Evolutionary conservation across 2,113 vertebrate species (phyloP), one percentile per base, ranked within the genome.

Genomic region (Neodontobutis hainanensis): DNA sequence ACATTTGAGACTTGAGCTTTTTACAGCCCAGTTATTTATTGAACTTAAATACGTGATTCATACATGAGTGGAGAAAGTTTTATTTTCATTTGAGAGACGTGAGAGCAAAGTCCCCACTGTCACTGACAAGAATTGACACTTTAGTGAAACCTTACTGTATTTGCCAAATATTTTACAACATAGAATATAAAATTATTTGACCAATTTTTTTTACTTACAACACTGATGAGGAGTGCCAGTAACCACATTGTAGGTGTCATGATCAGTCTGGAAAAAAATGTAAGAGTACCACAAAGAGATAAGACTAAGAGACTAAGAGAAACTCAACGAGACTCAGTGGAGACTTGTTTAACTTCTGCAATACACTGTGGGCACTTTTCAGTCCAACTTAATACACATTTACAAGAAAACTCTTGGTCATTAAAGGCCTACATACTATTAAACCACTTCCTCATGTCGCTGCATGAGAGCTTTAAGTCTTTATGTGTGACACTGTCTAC

Each of bases 191-290:
- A 5, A 46, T 46, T 46, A 46, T 11, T 10, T 2, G 11, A 5
- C 5, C 44, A 4, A 14, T 12, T 12, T 11, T 12, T 8, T 81
- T 61, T 84, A 92, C 91, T 92, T 85, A 93, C 92, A 78, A 81
- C 77, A 85, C 77, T 73, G 78, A 89, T 8, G 62, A 92, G 79
- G 68, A 92, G 81, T 14, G 80, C 67, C 61, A 92, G 77, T 74
- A 90, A 59, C 82, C 90, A 65, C 81, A 91, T 40, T 74, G 68
- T 61, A 78, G 81, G 77, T 85, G 88, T 81, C 83, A 88, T 92
- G 74, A 60, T 88, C 62, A 61, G 66, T 61, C 78, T 88, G 81
- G 65, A 60, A 82, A 74, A 67, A 52, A 34, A 63, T 38, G 5
- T 10, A 75, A 12, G 63, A 74, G 55, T 14, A 61, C 8, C 61